A percentile compares a stretch with the other conserved stretches of the same genome.
Conservation (phyloP, 2,888 invertebrate genomes). For the Acleris emargana region DNA sequence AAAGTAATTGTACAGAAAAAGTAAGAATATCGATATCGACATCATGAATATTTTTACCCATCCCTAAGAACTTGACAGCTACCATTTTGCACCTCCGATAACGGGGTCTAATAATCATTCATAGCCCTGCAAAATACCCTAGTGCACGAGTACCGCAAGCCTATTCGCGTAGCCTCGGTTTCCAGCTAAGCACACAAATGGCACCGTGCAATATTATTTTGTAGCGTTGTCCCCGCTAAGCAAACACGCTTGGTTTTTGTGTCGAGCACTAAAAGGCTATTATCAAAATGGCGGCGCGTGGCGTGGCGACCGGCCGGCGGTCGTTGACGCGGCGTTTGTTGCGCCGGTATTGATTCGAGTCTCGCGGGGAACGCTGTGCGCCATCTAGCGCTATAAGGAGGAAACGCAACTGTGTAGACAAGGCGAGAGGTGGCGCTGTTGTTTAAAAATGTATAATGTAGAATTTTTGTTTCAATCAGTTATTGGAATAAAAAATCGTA, state of each 20-base stretch:
- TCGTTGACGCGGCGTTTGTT: constrained; percentile 69
- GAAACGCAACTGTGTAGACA: constrained; percentile 33
- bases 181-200: constrained; percentile 14
- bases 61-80: too few species aligned
- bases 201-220: background rate
- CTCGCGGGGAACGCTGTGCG: constrained; percentile 51
- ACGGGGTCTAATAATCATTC: constrained; percentile 35
- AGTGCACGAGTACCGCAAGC: constrained; percentile 23
- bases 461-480: too few species aligned
- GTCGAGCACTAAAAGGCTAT: constrained; percentile 57
- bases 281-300: constrained; percentile 77
- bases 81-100: too few species aligned
- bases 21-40: too few species aligned
- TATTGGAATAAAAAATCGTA: too few species aligned
- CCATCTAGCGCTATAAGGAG: constrained; percentile 54
- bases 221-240: background rate
- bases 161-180: constrained; percentile 19
- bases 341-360: constrained; percentile 56
- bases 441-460: background rate
- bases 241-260: constrained; percentile 40
- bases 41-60: too few species aligned
- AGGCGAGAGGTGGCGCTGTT: constrained; percentile 55
- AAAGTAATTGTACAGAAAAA: too few species aligned
- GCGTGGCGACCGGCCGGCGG: constrained; percentile 56
- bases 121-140: constrained; percentile 28